These are phyloP conservation scores for Saccostrea cuccullata DNA, from an alignment of 1,140 invertebrate genomes.

Conservation along the genomic window DNA sequence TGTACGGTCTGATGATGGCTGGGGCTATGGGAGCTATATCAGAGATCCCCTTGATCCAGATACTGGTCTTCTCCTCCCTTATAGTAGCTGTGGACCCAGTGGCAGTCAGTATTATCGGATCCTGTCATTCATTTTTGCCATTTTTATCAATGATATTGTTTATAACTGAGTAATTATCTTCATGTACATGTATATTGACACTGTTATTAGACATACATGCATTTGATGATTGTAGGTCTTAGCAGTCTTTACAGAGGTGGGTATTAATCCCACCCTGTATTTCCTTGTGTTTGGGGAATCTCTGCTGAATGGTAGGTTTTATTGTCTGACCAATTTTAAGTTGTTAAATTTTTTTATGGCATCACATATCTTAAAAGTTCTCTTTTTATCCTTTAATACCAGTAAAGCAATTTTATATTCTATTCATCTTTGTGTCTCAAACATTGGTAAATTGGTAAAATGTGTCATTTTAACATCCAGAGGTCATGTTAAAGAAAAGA, in stretches of 20 bases:
- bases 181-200: too few relatives aligned
- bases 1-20: conserved; percentile 90
- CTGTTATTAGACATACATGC: too few relatives aligned
- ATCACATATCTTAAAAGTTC: too few relatives aligned
- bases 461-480: too few relatives aligned
- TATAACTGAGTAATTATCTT: background rate
- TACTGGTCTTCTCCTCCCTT: conserved; percentile 95
- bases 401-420: too few relatives aligned
- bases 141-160: background rate
- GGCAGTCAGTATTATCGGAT: conserved; percentile 83
- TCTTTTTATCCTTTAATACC: too few relatives aligned
- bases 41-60: conserved; percentile 79
- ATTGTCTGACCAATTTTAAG: background rate
- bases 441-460: too few relatives aligned
- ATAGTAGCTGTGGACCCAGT: conserved; percentile 99
- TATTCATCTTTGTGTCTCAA: too few relatives aligned
- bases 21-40: conserved; percentile 87
- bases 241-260: conserved; percentile 99
- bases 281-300: conserved; percentile 99
- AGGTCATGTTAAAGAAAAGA: background rate
- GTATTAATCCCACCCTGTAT: conserved; percentile 97
- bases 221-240: conserved; percentile 81
- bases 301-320: conserved; percentile 86
- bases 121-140: background rate
- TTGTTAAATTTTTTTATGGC: background rate